Evolutionary conservation across 2,113 vertebrate genomes (phyloP), one percentile per base, ranked within the genome.

Genomic region (Bos javanicus): DNA sequence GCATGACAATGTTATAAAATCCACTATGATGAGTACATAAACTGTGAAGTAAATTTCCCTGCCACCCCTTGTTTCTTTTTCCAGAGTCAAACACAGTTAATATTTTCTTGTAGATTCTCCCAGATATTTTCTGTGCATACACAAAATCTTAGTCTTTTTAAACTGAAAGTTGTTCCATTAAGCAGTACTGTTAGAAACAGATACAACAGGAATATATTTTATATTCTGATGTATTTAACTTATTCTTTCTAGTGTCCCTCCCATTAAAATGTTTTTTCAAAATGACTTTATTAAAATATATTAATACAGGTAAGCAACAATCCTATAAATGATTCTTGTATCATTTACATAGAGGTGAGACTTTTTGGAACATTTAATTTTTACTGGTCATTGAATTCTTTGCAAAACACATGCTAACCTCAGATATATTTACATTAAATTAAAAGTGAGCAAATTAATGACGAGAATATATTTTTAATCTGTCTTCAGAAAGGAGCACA

Each of bases 371-470:
- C n/a, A 86, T 48, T 91, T 17, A 17, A 36, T 74, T 90, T 97
- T 87, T 95, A 76, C 11, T 91, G n/a, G n/a, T 84, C 39, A 12
- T 94, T 96, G 81, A 92, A 16, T 46, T 91, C 36, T 96, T 95
- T 95, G 90, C n/a, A 95, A 96, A 91, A 76, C 5, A 54, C 11
- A 91, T 7, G 39, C 85, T 93, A 91, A 48, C 83, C 36, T 82
- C 15, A 83, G 6, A n/a, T 60, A 88, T 50, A 59, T 83, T 93
- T 95, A 67, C 23, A 60, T 52, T 87, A 84, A 86, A 56, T 92
- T 95, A 52, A 93, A 97, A 95, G 62, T 43, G 36, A 96, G 26
- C 10, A 93, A 91, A 80, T 50, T 93, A 85, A 94, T 78, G 33
- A 36, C 26, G 89, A 19, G 17, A 88, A 87, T 95, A 46, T 71